A percentile compares a stretch with the other conserved stretches of the same genome.
These are phyloP conservation scores for Serripes groenlandicus DNA, from an alignment of 2,888 invertebrate species.

Conservation along the genomic window DNA sequence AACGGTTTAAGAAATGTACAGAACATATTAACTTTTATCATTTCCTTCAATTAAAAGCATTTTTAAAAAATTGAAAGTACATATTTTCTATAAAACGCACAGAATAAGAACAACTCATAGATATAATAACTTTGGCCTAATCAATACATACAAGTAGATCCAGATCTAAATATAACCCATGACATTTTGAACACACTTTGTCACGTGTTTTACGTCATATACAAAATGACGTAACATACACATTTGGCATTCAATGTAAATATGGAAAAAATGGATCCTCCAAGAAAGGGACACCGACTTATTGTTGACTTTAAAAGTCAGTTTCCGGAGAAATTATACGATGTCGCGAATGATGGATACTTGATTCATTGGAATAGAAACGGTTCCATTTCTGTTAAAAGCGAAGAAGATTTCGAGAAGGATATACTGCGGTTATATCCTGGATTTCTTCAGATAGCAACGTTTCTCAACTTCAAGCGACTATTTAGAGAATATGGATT, in stretches of 20 bases:
- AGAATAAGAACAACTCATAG: too few species aligned
- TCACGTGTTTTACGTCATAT: constrained; percentile 7
- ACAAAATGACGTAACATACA: constrained; percentile 18
- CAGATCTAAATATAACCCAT: too few species aligned
- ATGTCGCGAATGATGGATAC: constrained; percentile 77
- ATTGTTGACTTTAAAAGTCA: constrained; percentile 74
- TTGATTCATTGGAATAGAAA: constrained; percentile 78
- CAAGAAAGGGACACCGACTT: constrained; percentile 46
- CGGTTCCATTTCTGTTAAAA: constrained; percentile 72
- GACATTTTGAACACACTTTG: too few species aligned
- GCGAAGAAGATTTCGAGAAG: constrained; percentile 77
- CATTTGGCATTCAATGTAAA: not conserved
- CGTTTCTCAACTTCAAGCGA: constrained; percentile 82
- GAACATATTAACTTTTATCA: too few species aligned
- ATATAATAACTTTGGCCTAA: too few species aligned
- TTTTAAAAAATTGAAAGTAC: too few species aligned
- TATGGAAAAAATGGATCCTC: constrained; percentile 46
- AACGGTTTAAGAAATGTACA: too few species aligned
- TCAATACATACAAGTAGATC: too few species aligned
- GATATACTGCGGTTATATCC: constrained; percentile 81
- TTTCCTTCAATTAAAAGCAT: too few species aligned
- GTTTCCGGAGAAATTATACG: constrained; percentile 80
- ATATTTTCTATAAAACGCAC: too few species aligned
- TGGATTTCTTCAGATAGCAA: constrained; percentile 82
- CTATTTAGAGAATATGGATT: constrained; percentile 84